Conservation (phyloP, 1,140 invertebrate species). For the Physella acuta region DNA sequence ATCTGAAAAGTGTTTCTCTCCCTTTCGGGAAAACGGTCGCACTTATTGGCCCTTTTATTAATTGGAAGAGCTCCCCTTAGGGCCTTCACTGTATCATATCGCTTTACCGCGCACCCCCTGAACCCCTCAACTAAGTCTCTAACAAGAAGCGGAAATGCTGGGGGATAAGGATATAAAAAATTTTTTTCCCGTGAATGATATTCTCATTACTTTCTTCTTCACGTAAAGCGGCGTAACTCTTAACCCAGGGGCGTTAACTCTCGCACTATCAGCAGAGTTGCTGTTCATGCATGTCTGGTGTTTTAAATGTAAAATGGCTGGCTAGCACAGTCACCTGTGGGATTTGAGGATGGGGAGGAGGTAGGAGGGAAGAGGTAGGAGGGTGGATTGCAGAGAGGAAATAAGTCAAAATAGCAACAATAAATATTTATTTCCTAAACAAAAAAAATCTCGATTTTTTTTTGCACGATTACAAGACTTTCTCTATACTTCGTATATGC, state of each 20-base stretch:
- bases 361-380: not conserved
- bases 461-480: too few species aligned
- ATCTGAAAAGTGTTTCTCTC: not conserved
- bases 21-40: not conserved
- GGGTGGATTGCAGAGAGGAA: not conserved
- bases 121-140: not conserved
- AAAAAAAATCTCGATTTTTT: too few species aligned
- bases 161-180: too few species aligned
- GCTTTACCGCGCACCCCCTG: not conserved
- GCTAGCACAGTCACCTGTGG: too few species aligned
- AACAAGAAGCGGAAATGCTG: conserved; percentile 6
- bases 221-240: too few species aligned
- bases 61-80: conserved; percentile 3
- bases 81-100: conserved; percentile 4
- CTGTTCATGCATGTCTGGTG: too few species aligned
- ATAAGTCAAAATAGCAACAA: not conserved
- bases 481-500: too few species aligned
- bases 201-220: too few species aligned
- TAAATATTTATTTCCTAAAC: not conserved
- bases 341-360: not conserved
- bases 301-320: too few species aligned
- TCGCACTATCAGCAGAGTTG: too few species aligned
- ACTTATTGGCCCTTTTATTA: conserved; percentile 1
- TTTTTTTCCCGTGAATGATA: too few species aligned
- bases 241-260: too few species aligned